Evolutionary conservation across 2,888 invertebrate species (phyloP), one percentile per base, ranked within the genome.

Genomic region (Aplocera efformata): DNA sequence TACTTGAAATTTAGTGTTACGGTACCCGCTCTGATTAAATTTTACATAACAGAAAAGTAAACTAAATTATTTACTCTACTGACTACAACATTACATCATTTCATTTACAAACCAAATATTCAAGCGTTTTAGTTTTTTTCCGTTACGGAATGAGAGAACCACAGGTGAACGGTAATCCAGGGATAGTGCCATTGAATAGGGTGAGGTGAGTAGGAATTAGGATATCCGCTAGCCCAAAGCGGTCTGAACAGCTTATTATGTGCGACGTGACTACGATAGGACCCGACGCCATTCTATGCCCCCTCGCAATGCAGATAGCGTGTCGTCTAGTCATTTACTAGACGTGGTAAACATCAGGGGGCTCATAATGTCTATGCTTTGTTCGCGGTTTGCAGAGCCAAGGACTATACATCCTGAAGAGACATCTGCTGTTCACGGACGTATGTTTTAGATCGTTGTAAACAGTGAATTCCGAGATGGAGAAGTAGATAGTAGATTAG

Each of bases 211-310:
- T 52, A 56, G 58, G 63, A 63, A 61, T 63, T 64, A 67, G 76
- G 75, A 79, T 71, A 66, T 80, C 76, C 79, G 76, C 58, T 60
- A 58, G 63, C 62, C 62, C 60, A 67, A 67, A 71, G 60, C 60
- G 59, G 67, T 60, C 50, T 40, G 40, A 46, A 56, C 54, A 53
- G 56, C 65, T 63, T 59, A 63, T 59, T 66, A 65, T 68, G 60
- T 62, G 62, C 58, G 64, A 58, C 53, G 51, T 39, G 53, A 55
- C 54, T 48, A 51, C 43, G 43, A 33, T 47, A 42, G 45, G 10
- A 37, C 33, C 30, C 47, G 60, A 52, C 34, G 38, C 34, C 10
- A 40, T 41, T 43, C 57, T 56, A 58, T 63, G 60, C 61, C 69
- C 74, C 70, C 68, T 67, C 64, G 47, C 63, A 64, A 58, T 54